Conservation (phyloP, 1,140 invertebrate species). For the Apis cerana region DNA sequence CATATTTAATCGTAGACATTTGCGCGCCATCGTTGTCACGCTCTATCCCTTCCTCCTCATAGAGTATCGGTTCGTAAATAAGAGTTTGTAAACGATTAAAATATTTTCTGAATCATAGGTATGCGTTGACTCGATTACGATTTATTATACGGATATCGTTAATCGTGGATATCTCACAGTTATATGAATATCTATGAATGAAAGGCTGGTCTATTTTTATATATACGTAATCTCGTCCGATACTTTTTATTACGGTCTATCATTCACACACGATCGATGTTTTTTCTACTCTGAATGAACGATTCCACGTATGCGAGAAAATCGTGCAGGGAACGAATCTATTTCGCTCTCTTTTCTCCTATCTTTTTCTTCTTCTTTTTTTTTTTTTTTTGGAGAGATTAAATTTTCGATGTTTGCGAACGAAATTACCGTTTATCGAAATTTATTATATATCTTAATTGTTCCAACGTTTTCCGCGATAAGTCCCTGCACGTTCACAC, state of each 20-base stretch:
- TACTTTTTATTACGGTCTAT: constrained; percentile 42
- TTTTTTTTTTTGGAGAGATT: background rate
- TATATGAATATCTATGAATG: constrained; percentile 1
- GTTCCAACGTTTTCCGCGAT: background rate
- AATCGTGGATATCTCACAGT: constrained; percentile 32
- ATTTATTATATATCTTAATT: background rate
- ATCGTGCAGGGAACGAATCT: background rate
- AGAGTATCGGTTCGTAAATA: background rate
- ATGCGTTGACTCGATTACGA: background rate
- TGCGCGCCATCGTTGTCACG: background rate
- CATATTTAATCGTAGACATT: constrained; percentile 1
- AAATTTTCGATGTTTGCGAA: too few relatives aligned
- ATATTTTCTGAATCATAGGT: background rate
- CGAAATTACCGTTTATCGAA: background rate
- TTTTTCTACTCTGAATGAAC: constrained; percentile 27
- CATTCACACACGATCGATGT: constrained; percentile 10
- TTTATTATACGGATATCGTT: background rate
- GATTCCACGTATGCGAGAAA: constrained; percentile 1
- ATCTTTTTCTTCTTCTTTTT: background rate
- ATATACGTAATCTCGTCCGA: constrained; percentile 13
- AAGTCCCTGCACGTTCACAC: constrained; percentile 29
- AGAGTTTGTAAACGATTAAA: background rate
- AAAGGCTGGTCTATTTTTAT: constrained; percentile 62
- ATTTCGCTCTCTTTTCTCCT: too few relatives aligned
- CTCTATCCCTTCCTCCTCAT: background rate